Conservation (phyloP, 2,888 invertebrate species). For the Arge pagana region DNA sequence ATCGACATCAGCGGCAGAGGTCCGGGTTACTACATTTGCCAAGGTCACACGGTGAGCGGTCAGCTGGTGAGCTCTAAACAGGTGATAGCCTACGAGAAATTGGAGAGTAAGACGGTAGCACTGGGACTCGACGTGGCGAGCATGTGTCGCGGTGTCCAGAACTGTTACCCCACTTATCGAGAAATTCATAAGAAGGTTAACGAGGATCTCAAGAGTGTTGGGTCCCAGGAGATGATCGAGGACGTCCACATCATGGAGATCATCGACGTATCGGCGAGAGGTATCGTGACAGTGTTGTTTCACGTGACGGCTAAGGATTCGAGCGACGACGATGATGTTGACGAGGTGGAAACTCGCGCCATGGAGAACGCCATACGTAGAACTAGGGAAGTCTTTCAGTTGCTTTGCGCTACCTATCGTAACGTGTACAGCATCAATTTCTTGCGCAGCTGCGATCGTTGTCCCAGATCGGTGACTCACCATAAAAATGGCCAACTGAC, state of each 20-base stretch:
- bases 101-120: conserved; percentile 47
- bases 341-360: background rate
- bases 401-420: conserved; percentile 1
- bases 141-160: conserved; percentile 34
- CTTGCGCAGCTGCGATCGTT: conserved; percentile 16
- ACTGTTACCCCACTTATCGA: conserved; percentile 29
- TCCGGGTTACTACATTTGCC: conserved; percentile 71
- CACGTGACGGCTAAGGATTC: conserved; percentile 56
- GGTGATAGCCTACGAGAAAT: conserved; percentile 59
- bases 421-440: conserved; percentile 12
- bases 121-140: conserved; percentile 42
- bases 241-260: conserved; percentile 64
- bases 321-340: conserved; percentile 1
- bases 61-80: conserved; percentile 58
- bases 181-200: conserved; percentile 25
- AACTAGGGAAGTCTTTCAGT: conserved; percentile 5
- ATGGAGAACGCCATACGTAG: conserved; percentile 3
- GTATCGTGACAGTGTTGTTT: conserved; percentile 53
- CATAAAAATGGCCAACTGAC: background rate
- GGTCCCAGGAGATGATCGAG: conserved; percentile 52
- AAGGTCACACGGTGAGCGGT: conserved; percentile 59
- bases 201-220: conserved; percentile 39
- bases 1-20: conserved; percentile 61
- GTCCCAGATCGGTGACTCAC: conserved; percentile 1
- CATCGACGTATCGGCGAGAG: conserved; percentile 49